phyloP scores from a whole-genome alignment of 2,888 invertebrate species.

The Myopa tessellatipennis region DNA sequence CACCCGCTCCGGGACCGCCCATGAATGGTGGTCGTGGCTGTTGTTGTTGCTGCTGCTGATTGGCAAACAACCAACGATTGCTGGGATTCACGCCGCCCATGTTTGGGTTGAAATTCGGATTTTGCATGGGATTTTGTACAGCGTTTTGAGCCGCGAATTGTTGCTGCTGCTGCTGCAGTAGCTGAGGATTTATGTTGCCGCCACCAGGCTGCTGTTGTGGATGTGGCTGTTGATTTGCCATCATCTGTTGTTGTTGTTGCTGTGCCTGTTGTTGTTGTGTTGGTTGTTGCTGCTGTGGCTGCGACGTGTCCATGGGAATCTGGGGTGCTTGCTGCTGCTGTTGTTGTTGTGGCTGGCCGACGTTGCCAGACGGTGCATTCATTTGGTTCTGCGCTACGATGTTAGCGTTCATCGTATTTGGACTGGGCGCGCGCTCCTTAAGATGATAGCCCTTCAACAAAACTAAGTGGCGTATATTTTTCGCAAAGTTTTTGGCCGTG shows the following conservation, averaged over 20 bases:
- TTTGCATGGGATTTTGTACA: constrained; percentile 58
- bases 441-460: constrained; percentile 79
- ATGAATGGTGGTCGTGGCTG: constrained; percentile 48
- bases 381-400: constrained; percentile 55
- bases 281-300: constrained; percentile 54
- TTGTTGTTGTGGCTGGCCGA: constrained; percentile 48
- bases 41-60: constrained; percentile 53
- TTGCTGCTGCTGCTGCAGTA: constrained; percentile 54
- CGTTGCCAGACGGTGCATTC: constrained; percentile 48
- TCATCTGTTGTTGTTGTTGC: constrained; percentile 44
- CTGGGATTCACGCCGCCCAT: constrained; percentile 56
- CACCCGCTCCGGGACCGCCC: constrained; percentile 46
- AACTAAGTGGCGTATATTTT: constrained; percentile 86
- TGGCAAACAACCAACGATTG: constrained; percentile 61
- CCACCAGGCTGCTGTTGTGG: constrained; percentile 43
- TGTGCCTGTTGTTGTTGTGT: constrained; percentile 53
- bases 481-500: constrained; percentile 90
- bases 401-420: constrained; percentile 57
- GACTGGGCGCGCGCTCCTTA: constrained; percentile 78
- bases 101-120: constrained; percentile 62
- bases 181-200: constrained; percentile 48
- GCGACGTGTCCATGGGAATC: constrained; percentile 60
- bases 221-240: constrained; percentile 25
- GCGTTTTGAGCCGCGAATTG: constrained; percentile 53
- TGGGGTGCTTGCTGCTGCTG: constrained; percentile 54